These are phyloP conservation scores for Sebastes alutus DNA, from an alignment of 2,797 vertebrate species.

Conservation along the genomic window DNA sequence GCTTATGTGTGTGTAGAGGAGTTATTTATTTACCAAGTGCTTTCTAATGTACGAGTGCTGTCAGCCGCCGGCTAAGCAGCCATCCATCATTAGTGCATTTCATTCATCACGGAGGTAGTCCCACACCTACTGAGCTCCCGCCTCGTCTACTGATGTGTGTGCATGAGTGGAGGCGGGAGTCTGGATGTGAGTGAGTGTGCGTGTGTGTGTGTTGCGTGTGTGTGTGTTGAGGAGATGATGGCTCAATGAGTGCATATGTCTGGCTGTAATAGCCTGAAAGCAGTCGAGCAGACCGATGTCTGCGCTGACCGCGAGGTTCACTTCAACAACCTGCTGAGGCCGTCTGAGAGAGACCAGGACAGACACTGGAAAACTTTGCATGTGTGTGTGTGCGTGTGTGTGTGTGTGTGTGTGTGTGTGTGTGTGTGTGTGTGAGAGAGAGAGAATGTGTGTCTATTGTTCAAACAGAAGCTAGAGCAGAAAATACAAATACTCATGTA, in stretches of 20 bases:
- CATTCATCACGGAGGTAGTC: conserved; percentile 69
- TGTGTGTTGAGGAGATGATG: conserved; percentile 59
- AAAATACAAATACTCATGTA: not conserved
- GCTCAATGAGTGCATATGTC: conserved; percentile 70
- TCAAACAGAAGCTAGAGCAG: not conserved
- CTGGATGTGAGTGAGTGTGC: conserved; percentile 4
- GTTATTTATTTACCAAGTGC: conserved; percentile 79
- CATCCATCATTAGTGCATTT: conserved; percentile 76
- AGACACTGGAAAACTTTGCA: not conserved
- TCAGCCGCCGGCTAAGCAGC: conserved; percentile 67
- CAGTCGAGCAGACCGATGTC: conserved; percentile 27
- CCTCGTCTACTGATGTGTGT: conserved; percentile 26
- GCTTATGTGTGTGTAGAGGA: conserved; percentile 21
- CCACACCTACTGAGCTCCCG: conserved; percentile 36
- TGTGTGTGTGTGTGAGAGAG: not conserved
- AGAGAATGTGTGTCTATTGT: not conserved
- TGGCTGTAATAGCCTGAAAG: conserved; percentile 56
- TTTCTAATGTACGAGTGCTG: conserved; percentile 77
- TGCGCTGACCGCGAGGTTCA: conserved; percentile 1
- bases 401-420: not conserved
- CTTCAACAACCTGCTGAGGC: conserved; percentile 28
- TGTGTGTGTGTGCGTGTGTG: not conserved
- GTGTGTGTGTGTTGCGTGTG: conserved; percentile 14
- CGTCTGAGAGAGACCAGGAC: conserved; percentile 18
- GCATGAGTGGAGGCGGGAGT: conserved; percentile 22